Evolutionary conservation across 2,888 invertebrate species (phyloP), one percentile per base, ranked within the genome.

Genomic region (Apotomis capreana): DNA sequence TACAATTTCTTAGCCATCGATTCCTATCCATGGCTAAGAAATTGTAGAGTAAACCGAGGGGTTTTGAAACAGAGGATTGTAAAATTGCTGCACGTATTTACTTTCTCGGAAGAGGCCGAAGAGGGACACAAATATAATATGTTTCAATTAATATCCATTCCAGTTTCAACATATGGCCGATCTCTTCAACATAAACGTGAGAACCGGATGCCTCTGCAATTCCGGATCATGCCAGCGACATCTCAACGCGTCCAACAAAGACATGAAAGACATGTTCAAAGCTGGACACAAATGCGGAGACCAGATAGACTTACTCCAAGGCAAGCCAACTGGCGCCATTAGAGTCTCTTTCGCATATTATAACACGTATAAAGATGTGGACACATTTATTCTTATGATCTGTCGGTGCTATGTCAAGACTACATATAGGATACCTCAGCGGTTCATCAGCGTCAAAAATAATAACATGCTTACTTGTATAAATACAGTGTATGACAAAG

Each of bases 121-220:
- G 26, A 26, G 26, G 26, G 26, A 26, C 1, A 26, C 26, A 26
- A 26, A 26, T 26, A 12, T 10, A 26, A 60, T 78, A 59, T 40
- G 36, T 62, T 40, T 5, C 26, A 26, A 61, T 58, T 54, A 61
- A 26, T 51, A 65, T 36, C 55, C 55, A 73, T 77, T 91, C 72
- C 88, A 97, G 96, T 97, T 99, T 73, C 95, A 97, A 81, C 97
- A 98, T 82, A 95, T 99, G 94, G 97, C 98, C 0, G 96, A 97
- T 77, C 90, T 98, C 68, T 96, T 97, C 84, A 96, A 96, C 79
- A 96, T 99, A 65, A 96, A 96, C 78, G 87, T 99, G 55, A 94
- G 99, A 76, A 98, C 98, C 1, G 99, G 99, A 0, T 99, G 99
- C 85, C 98, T 99, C 86, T 99, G 99, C 87, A 99, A 99, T 91